phyloP scores from a whole-genome alignment of 2,797 vertebrate genomes.

The Coregonus suidteri region DNA sequence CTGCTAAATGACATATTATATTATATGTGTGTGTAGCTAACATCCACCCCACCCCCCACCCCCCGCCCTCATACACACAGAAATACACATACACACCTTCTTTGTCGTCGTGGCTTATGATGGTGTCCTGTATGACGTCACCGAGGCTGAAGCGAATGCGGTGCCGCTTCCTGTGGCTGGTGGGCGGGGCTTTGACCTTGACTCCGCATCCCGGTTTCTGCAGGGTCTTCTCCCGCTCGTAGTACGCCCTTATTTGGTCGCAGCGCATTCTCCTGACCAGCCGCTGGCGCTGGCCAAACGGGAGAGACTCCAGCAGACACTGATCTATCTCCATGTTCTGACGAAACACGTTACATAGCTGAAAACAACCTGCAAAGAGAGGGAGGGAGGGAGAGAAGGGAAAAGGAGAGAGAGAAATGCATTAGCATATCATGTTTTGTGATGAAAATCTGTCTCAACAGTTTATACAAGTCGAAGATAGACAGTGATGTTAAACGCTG shows the following conservation, averaged over 20 bases:
- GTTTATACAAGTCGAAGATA: not conserved
- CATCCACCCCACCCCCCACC: too few species aligned
- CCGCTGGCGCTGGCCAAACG: slow-evolving; percentile 90
- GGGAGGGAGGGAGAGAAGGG: not conserved
- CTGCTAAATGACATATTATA: too few species aligned
- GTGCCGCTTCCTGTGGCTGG: slow-evolving; percentile 71
- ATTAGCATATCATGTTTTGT: not conserved
- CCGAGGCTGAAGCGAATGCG: slow-evolving; percentile 76
- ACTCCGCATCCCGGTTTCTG: slow-evolving; percentile 77
- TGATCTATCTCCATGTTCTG: slow-evolving; percentile 99
- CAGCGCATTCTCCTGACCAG: slow-evolving; percentile 94
- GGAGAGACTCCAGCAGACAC: slow-evolving; percentile 96
- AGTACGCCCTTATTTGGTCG: slow-evolving; percentile 92
- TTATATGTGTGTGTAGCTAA: too few species aligned
- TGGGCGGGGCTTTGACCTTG: slow-evolving; percentile 49
- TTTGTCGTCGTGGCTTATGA: slow-evolving; percentile 87
- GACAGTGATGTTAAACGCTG: not conserved
- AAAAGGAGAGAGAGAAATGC: not conserved
- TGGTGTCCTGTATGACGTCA: slow-evolving; percentile 85
- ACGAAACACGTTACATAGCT: slow-evolving; percentile 97
- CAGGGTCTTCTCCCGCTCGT: slow-evolving; percentile 86
- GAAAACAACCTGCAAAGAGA: slow-evolving; percentile 87
- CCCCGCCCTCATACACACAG: too few species aligned
- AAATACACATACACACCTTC: slow-evolving; percentile 78
- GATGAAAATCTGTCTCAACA: not conserved